Conservation (phyloP, 2,113 vertebrate species). For the Mystacornis crossleyi region DNA sequence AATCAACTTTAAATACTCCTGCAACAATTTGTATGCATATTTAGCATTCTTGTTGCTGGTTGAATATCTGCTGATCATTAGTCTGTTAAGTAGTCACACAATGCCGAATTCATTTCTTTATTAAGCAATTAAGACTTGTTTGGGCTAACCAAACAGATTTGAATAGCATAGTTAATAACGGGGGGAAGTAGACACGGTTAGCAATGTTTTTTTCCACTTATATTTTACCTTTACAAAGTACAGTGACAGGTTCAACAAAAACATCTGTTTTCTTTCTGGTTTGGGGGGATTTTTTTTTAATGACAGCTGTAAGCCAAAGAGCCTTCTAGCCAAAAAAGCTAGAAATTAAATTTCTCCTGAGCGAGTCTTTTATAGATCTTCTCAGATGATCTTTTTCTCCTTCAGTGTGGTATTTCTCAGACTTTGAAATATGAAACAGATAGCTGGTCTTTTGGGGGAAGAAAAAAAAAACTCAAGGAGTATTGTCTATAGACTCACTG, state of each 20-base stretch:
- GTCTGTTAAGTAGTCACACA: not conserved
- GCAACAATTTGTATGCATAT: not conserved
- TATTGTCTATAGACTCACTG: not conserved
- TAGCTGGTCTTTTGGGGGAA: not conserved
- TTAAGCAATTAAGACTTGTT: not conserved
- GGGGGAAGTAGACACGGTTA: not conserved
- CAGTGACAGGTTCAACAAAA: not conserved
- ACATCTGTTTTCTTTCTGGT: not conserved
- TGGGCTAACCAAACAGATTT: not conserved
- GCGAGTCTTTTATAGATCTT: not conserved
- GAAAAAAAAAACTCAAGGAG: not conserved
- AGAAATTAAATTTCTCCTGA: not conserved
- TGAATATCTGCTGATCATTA: not conserved
- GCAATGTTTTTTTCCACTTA: not conserved
- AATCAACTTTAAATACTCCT: not conserved
- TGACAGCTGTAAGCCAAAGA: not conserved
- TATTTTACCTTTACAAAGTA: not conserved
- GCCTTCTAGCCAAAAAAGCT: not conserved
- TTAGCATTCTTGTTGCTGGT: not conserved
- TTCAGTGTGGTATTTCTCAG: not conserved
- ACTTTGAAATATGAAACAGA: not conserved
- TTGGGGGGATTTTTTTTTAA: not conserved
- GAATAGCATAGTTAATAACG: not conserved
- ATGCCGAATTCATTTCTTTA: not conserved
- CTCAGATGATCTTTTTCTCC: not conserved